phyloP scores from a whole-genome alignment of 2,797 vertebrate species.

The Oreochromis mossambicus region DNA sequence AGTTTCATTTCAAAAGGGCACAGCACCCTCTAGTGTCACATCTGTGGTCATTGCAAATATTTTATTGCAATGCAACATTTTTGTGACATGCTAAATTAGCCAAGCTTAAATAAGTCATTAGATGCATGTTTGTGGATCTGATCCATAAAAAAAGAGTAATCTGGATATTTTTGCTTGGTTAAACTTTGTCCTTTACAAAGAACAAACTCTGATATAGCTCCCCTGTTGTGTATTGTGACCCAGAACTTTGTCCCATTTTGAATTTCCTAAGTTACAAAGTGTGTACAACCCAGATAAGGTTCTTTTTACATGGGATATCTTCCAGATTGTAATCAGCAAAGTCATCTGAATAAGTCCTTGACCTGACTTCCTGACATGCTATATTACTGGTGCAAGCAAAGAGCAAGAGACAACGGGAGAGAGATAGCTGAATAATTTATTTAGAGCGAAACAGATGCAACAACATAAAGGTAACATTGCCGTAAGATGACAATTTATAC shows the following conservation, averaged over 20 bases:
- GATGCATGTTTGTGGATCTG: background rate
- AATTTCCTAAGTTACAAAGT: background rate
- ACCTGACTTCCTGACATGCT: background rate
- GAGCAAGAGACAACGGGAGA: background rate
- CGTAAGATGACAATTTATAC: background rate
- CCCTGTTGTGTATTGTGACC: background rate
- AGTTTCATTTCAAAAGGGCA: background rate
- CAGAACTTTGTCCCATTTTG: background rate
- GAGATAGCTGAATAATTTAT: slow-evolving; percentile 40
- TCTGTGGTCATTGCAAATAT: background rate
- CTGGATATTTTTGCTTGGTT: background rate
- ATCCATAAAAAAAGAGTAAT: background rate
- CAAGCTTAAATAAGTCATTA: background rate
- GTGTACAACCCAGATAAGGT: background rate
- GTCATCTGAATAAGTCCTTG: background rate
- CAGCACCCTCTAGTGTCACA: slow-evolving; percentile 49
- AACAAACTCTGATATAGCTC: background rate
- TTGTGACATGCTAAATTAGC: background rate
- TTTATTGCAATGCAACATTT: background rate
- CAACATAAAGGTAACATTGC: background rate
- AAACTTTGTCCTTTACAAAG: background rate
- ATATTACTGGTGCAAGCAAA: background rate
- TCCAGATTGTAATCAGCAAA: background rate
- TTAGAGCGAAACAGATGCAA: slow-evolving; percentile 6
- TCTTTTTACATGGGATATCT: background rate